Evolutionary conservation across 2,888 invertebrate genomes (phyloP).

Genomic region (Anaspis maculata): DNA sequence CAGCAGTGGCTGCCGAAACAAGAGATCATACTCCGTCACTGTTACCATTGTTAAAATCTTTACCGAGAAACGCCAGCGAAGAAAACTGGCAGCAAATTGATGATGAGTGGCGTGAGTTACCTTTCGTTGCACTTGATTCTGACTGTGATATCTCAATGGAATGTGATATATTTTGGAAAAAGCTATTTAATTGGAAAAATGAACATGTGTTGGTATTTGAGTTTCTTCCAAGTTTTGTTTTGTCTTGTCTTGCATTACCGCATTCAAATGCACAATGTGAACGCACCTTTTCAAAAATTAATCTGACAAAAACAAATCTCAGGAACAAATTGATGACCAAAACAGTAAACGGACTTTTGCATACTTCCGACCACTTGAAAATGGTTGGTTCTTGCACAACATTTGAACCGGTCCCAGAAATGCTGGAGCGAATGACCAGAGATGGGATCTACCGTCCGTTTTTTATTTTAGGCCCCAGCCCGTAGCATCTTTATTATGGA

Average conservation of each 20-base stretch:
- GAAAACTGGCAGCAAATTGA: not conserved
- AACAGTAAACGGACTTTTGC: not conserved
- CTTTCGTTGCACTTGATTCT: not conserved
- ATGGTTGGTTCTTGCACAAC: too few relatives aligned
- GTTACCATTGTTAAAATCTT: not conserved
- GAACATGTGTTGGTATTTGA: not conserved
- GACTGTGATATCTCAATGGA: not conserved
- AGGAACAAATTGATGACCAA: not conserved
- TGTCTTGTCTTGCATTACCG: not conserved
- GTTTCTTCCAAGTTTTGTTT: not conserved
- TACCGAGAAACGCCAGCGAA: not conserved
- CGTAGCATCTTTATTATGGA: too few relatives aligned
- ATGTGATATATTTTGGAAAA: not conserved
- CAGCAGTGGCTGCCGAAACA: not conserved
- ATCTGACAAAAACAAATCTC: not conserved
- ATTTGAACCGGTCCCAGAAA: too few relatives aligned
- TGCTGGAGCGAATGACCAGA: too few relatives aligned
- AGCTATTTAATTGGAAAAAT: not conserved
- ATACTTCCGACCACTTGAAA: too few relatives aligned
- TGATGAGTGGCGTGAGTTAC: not conserved
- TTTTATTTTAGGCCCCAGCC: too few relatives aligned
- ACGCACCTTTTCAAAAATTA: not conserved
- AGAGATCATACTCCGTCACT: not conserved
- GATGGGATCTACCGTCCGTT: too few relatives aligned
- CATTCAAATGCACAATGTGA: constrained; percentile 2